Evolutionary conservation across 2,797 vertebrate genomes (phyloP).

Genomic region (Pseudochirops corinnae): DNA sequence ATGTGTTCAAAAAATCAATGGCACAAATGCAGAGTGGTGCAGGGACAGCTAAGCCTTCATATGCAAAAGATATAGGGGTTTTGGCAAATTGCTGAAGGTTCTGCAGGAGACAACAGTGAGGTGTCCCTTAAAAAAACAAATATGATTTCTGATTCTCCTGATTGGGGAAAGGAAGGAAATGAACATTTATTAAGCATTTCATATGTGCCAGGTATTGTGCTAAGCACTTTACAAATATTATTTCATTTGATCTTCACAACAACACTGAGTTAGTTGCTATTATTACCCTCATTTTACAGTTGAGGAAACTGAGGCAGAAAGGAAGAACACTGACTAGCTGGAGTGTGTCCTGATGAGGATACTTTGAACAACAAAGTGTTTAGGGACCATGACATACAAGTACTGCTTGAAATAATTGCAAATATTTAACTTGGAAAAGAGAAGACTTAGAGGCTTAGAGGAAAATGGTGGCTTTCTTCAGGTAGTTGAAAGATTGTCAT

Average conservation of each 20-base stretch:
- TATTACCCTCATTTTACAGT: neutral
- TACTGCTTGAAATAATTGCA: neutral
- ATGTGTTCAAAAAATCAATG: neutral
- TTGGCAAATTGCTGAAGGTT: neutral
- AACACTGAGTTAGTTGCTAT: neutral
- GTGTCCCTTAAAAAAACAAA: neutral
- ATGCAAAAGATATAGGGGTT: neutral
- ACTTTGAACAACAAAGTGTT: neutral
- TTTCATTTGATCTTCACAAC: neutral
- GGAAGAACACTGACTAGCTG: neutral
- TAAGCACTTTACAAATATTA: neutral
- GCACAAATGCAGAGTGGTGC: neutral
- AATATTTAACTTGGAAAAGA: neutral
- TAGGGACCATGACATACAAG: neutral
- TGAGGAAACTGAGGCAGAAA: neutral
- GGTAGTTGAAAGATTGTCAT: neutral
- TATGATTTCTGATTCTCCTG: neutral
- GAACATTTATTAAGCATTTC: neutral
- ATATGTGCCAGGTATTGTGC: neutral
- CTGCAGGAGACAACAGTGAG: neutral
- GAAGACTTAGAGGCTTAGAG: too few species aligned
- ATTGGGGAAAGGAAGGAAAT: neutral
- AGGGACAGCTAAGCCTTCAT: neutral
- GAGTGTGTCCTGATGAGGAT: neutral
- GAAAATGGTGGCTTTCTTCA: neutral